Conservation (phyloP, 2,888 invertebrate genomes). For the Ormyrus labotus region DNA sequence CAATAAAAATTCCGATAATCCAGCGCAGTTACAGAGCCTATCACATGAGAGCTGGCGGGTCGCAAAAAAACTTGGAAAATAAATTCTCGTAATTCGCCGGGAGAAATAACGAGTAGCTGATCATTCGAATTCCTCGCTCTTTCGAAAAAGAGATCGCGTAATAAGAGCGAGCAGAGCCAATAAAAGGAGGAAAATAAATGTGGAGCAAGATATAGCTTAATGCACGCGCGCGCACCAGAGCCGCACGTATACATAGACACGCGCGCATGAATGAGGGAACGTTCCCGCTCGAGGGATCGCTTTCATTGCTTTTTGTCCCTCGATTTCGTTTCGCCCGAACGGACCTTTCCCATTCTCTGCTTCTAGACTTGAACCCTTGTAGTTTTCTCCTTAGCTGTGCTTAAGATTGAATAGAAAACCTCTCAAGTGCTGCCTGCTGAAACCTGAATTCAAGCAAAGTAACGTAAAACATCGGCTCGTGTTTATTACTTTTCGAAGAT, state of each 20-base stretch:
- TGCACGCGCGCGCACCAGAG: background rate
- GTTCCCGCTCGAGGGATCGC: conserved; percentile 47
- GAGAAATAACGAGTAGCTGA: conserved; percentile 31
- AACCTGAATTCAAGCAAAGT: too few relatives aligned
- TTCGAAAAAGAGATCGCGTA: conserved; percentile 44
- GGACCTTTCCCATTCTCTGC: background rate
- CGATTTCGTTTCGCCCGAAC: conserved; percentile 43
- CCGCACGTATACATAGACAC: conserved; percentile 11
- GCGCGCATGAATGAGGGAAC: background rate
- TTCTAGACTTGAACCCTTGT: too few relatives aligned
- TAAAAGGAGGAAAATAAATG: conserved; percentile 40
- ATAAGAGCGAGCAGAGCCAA: conserved; percentile 22
- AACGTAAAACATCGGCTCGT: too few relatives aligned
- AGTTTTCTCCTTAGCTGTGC: too few relatives aligned
- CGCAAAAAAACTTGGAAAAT: conserved; percentile 26
- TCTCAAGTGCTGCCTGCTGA: too few relatives aligned
- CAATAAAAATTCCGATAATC: conserved; percentile 44
- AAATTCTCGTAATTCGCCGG: conserved; percentile 41
- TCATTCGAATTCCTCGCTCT: conserved; percentile 30
- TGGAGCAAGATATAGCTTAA: background rate
- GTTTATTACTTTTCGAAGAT: too few relatives aligned
- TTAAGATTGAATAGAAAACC: too few relatives aligned
- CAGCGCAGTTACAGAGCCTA: background rate
- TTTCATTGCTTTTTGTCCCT: conserved; percentile 55
- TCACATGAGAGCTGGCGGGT: background rate